A percentile compares a stretch with the other conserved stretches of the same genome.
phyloP scores from a whole-genome alignment of 1,140 invertebrate species.

The Himalopsyche phryganea region DNA sequence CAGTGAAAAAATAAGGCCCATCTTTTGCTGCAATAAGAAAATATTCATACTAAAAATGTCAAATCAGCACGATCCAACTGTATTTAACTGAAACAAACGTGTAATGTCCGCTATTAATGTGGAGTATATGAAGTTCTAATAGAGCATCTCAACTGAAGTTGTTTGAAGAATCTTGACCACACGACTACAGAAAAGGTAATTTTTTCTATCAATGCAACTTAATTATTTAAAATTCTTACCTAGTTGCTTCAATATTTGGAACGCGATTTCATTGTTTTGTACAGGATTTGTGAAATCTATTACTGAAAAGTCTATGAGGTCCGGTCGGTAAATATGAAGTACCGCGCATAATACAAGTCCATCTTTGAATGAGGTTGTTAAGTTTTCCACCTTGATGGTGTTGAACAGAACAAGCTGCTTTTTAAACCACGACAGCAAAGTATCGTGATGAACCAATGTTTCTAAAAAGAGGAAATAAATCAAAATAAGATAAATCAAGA shows the following conservation, averaged over 20 bases:
- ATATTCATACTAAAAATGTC: too few relatives aligned
- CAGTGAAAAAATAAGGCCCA: too few relatives aligned
- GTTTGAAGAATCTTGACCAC: too few relatives aligned
- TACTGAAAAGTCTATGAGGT: slow-evolving; percentile 73
- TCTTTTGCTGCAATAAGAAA: too few relatives aligned
- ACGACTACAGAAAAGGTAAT: too few relatives aligned
- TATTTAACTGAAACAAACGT: too few relatives aligned
- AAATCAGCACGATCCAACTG: too few relatives aligned
- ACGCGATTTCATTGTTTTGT: slow-evolving; percentile 77
- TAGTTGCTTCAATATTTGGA: slow-evolving; percentile 69
- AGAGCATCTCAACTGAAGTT: too few relatives aligned
- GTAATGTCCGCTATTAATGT: too few relatives aligned
- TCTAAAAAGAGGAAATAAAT: slow-evolving; percentile 43
- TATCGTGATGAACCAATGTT: slow-evolving; percentile 67
- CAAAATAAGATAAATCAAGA: neutral
- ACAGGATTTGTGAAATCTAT: slow-evolving; percentile 61
- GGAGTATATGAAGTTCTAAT: too few relatives aligned
- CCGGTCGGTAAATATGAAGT: slow-evolving; percentile 81
- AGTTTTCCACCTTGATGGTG: slow-evolving; percentile 65
- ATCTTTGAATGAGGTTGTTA: slow-evolving; percentile 69
- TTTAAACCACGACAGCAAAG: slow-evolving; percentile 72
- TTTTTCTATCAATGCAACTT: too few relatives aligned
- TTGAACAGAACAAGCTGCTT: slow-evolving; percentile 62
- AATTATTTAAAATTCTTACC: slow-evolving; percentile 19
- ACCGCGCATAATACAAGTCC: slow-evolving; percentile 81